These are phyloP conservation scores for Cepphus grylle DNA, from an alignment of 2,113 vertebrate species.

Conservation along the genomic window DNA sequence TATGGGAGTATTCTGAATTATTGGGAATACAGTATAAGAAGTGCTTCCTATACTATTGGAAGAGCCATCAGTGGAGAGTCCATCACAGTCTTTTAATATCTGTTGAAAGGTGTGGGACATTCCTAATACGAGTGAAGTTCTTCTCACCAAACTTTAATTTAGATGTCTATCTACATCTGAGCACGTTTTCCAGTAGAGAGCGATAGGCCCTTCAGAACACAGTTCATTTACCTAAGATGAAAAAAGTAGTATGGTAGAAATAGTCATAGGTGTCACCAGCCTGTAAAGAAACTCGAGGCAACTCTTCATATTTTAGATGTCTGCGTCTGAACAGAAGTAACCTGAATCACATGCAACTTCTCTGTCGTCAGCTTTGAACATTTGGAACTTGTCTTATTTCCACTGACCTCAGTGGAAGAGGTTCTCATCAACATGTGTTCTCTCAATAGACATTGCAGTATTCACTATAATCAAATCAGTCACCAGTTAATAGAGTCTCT, in stretches of 20 bases:
- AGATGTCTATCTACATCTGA: not conserved
- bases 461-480: not conserved
- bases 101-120: not conserved
- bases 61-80: not conserved
- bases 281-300: not conserved
- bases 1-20: not conserved
- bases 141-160: not conserved
- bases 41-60: not conserved
- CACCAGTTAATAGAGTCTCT: not conserved
- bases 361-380: not conserved
- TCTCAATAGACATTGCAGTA: not conserved
- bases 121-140: not conserved
- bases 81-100: not conserved
- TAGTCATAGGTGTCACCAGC: not conserved
- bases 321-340: not conserved
- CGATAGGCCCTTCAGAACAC: not conserved
- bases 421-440: not conserved
- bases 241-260: not conserved
- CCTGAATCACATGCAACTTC: not conserved
- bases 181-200: not conserved
- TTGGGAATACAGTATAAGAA: not conserved
- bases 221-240: not conserved
- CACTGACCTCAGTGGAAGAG: not conserved
- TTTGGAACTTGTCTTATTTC: not conserved
- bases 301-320: not conserved